Evolutionary conservation across 2,113 vertebrate genomes (phyloP).

Genomic region (Carassius gibelio): DNA sequence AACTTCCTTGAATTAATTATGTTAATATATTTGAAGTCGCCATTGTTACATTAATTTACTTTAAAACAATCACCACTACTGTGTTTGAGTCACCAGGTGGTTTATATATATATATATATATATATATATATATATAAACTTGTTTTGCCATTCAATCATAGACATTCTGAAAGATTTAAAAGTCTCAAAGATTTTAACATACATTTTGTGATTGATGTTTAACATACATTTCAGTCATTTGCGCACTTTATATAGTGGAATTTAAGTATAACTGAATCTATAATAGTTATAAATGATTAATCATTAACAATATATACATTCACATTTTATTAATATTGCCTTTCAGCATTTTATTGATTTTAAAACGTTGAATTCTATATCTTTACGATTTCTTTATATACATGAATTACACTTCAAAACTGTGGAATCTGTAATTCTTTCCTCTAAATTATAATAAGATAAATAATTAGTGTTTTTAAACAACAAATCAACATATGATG

Average conservation of each 20-base stretch:
- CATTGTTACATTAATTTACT: not conserved
- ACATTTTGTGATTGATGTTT: not conserved
- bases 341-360: too few relatives aligned
- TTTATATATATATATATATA: too few relatives aligned
- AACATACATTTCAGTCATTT: not conserved
- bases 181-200: not conserved
- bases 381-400: too few relatives aligned
- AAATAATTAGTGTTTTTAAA: not conserved
- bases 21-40: too few relatives aligned
- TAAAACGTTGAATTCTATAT: too few relatives aligned
- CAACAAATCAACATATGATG: not conserved
- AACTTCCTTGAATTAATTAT: not conserved
- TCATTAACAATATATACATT: not conserved
- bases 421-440: too few relatives aligned
- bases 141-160: not conserved
- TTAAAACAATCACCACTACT: slow-evolving; percentile 7
- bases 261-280: not conserved
- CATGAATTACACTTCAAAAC: too few relatives aligned
- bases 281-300: not conserved
- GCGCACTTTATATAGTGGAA: not conserved
- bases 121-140: too few relatives aligned
- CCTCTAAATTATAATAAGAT: not conserved
- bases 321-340: too few relatives aligned
- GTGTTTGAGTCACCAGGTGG: not conserved
- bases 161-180: not conserved